phyloP scores from a whole-genome alignment of 2,797 vertebrate genomes.

The Phalanger gymnotis region DNA sequence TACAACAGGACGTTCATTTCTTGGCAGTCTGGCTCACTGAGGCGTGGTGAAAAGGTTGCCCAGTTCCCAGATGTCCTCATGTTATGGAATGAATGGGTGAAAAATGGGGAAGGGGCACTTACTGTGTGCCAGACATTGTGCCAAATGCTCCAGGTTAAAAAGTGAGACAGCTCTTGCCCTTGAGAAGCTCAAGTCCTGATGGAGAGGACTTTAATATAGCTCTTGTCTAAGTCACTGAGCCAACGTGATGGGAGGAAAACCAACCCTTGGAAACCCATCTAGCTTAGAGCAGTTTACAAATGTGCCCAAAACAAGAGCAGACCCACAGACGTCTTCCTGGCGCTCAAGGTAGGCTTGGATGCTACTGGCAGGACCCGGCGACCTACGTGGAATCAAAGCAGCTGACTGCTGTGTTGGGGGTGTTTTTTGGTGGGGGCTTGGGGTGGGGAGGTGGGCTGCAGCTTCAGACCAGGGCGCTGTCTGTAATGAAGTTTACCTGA shows the following conservation, averaged over 20 bases:
- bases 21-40: conserved; percentile 64
- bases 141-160: neutral
- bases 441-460: conserved; percentile 34
- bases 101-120: neutral
- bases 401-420: conserved; percentile 44
- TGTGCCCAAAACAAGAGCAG: conserved; percentile 49
- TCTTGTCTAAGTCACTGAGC: conserved; percentile 62
- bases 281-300: conserved; percentile 53
- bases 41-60: conserved; percentile 62
- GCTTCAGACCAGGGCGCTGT: conserved; percentile 74
- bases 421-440: neutral
- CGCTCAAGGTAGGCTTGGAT: conserved; percentile 7
- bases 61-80: conserved; percentile 71
- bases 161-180: neutral
- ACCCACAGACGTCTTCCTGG: conserved; percentile 19
- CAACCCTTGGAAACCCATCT: conserved; percentile 54
- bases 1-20: conserved; percentile 52
- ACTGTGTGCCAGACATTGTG: neutral
- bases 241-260: conserved; percentile 63
- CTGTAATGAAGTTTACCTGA: conserved; percentile 63
- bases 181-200: neutral
- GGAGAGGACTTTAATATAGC: conserved; percentile 73
- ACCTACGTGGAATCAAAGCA: conserved; percentile 22
- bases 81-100: neutral
- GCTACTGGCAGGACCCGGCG: conserved; percentile 40